A percentile compares a stretch with the other conserved stretches of the same genome.
Conservation (phyloP, 2,888 invertebrate species). For the Didymodactylos carnosus region DNA sequence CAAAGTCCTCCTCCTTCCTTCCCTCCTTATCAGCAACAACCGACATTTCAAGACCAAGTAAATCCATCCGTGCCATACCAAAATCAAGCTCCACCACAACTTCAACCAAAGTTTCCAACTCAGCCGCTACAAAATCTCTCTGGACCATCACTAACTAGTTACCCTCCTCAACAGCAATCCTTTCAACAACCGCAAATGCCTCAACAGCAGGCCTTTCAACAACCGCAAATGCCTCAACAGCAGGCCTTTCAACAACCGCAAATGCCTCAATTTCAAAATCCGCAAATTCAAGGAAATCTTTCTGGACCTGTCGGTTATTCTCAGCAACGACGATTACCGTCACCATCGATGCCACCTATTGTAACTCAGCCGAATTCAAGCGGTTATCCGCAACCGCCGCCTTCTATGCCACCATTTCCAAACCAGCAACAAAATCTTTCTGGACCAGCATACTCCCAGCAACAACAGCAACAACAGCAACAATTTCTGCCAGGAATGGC, state of each 20-base stretch:
- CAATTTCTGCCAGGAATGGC: not conserved
- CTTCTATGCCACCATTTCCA: not conserved
- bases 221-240: not conserved
- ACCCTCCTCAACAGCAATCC: not conserved
- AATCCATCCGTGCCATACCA: not conserved
- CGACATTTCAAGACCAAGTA: not conserved
- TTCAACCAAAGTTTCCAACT: not conserved
- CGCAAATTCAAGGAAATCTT: too few relatives aligned
- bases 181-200: not conserved
- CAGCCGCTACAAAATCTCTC: not conserved
- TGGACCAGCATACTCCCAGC: too few relatives aligned
- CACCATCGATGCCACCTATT: not conserved
- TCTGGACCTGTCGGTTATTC: too few relatives aligned
- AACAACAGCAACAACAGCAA: not conserved
- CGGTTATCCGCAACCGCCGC: not conserved
- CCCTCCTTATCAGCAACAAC: not conserved
- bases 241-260: not conserved
- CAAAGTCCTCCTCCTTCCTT: not conserved
- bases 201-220: not conserved
- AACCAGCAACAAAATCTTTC: not conserved
- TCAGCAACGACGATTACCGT: not conserved
- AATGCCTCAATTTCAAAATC: not conserved
- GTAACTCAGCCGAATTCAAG: not conserved
- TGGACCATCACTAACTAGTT: not conserved
- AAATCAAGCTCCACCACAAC: not conserved